Conservation (phyloP, 92 coral and sea anemone genomes). For the Pocillopora meandrina region DNA sequence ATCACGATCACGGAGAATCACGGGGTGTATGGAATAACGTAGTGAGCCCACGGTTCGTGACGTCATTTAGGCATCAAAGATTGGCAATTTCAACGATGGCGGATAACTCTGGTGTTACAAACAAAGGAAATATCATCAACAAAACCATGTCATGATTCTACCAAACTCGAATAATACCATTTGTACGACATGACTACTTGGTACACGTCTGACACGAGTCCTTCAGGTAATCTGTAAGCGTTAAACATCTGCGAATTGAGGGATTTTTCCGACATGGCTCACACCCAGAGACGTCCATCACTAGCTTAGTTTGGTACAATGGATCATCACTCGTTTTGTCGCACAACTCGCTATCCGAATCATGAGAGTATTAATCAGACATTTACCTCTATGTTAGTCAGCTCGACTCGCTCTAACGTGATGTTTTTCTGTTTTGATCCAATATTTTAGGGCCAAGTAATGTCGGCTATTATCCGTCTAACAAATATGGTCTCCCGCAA, state of each 20-base stretch:
- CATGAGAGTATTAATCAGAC: background rate
- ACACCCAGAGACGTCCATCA: slow-evolving; percentile 1
- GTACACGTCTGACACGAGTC: slow-evolving; percentile 69
- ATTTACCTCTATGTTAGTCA: background rate
- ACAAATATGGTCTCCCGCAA: background rate
- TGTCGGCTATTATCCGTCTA: background rate
- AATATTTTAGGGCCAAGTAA: slow-evolving; percentile 10
- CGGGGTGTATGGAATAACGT: background rate
- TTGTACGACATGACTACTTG: slow-evolving; percentile 76
- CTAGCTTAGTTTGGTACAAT: background rate
- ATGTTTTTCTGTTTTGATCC: slow-evolving; percentile 10
- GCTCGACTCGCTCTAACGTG: background rate
- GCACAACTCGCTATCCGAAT: background rate
- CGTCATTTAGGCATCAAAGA: slow-evolving; percentile 25
- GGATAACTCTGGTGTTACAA: slow-evolving; percentile 11
- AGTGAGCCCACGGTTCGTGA: slow-evolving; percentile 13
- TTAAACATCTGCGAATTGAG: background rate
- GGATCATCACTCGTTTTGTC: background rate
- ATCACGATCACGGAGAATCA: background rate
- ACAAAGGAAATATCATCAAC: slow-evolving; percentile 25
- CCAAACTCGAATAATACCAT: slow-evolving; percentile 17
- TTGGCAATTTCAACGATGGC: slow-evolving; percentile 26
- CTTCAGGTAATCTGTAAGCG: slow-evolving; percentile 65
- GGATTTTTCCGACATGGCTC: slow-evolving; percentile 10
- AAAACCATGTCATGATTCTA: background rate